Conservation (phyloP, 2,888 invertebrate species). For the Drosophila yooni region DNA sequence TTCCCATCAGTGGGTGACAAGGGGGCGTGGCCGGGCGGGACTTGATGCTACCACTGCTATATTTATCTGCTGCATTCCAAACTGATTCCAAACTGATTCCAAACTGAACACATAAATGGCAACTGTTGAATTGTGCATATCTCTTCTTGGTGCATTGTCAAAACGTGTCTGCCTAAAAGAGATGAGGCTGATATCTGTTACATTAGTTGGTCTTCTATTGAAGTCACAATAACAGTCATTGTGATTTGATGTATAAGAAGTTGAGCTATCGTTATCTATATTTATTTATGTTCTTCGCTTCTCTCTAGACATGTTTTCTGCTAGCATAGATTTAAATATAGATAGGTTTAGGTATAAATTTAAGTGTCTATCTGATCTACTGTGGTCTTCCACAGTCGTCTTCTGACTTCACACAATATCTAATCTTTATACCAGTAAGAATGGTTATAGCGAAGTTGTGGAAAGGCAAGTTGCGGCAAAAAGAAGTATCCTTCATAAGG, state of each 20-base stretch:
- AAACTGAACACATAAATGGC: too few relatives aligned
- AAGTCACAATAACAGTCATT: not conserved
- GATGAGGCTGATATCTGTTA: not conserved
- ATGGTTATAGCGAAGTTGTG: not conserved
- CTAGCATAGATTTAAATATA: not conserved
- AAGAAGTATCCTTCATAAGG: not conserved
- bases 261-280: not conserved
- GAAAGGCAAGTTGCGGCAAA: not conserved
- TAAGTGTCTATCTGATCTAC: not conserved
- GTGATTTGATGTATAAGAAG: not conserved
- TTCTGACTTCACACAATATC: not conserved
- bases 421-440: not conserved
- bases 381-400: not conserved
- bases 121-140: too few relatives aligned
- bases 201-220: not conserved
- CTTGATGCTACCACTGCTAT: not conserved
- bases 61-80: not conserved
- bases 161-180: not conserved
- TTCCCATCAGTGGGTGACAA: conserved; percentile 4
- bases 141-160: not conserved
- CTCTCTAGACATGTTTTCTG: not conserved
- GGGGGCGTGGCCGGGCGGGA: not conserved
- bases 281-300: not conserved
- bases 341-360: not conserved
- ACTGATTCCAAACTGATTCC: not conserved